phyloP scores from a whole-genome alignment of 2,797 vertebrate species.

The Neosilurus hyrtlii region DNA sequence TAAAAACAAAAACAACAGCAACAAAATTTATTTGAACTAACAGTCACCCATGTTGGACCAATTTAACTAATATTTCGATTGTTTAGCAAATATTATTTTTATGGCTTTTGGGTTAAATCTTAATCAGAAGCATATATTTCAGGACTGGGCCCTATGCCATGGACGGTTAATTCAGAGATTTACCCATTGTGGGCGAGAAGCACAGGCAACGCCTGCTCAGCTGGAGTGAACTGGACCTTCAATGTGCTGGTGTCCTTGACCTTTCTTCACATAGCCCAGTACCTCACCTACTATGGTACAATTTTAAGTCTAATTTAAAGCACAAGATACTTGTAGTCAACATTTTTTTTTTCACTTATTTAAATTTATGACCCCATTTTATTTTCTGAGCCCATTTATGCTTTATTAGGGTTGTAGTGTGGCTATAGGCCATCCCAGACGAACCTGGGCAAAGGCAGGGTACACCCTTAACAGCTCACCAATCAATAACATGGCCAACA shows the following conservation, averaged over 20 bases:
- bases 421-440: too few species aligned
- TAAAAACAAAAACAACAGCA: too few species aligned
- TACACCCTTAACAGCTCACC: too few species aligned
- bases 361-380: too few species aligned
- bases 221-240: slow-evolving; percentile 96
- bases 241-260: slow-evolving; percentile 93
- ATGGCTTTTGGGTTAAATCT: background rate
- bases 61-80: background rate
- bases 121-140: slow-evolving; percentile 17
- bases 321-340: too few species aligned
- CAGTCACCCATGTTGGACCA: background rate
- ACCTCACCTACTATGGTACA: slow-evolving; percentile 93
- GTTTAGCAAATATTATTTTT: background rate
- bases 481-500: too few species aligned
- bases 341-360: too few species aligned
- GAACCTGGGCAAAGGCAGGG: too few species aligned
- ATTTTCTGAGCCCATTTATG: too few species aligned
- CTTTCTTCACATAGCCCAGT: slow-evolving; percentile 91
- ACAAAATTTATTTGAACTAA: background rate
- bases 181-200: slow-evolving; percentile 98
- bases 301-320: background rate
- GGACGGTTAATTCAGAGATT: slow-evolving; percentile 98
- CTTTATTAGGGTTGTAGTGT: too few species aligned
- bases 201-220: slow-evolving; percentile 93
- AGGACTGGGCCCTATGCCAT: slow-evolving; percentile 99